phyloP scores from a whole-genome alignment of 2,113 vertebrate species.

The Seriola quinqueradiata region DNA sequence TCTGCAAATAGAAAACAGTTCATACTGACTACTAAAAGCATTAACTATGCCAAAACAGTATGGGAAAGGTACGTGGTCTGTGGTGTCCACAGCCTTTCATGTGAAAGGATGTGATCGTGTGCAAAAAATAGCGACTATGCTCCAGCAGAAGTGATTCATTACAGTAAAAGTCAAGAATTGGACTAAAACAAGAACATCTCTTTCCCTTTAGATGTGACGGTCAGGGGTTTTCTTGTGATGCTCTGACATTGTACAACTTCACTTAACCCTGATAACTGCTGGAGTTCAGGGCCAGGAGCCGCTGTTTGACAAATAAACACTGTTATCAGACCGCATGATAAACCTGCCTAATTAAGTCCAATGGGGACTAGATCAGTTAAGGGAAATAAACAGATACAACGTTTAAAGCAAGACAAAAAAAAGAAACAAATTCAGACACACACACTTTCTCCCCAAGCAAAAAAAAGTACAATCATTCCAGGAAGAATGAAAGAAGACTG shows the following conservation, averaged over 20 bases:
- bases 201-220: not conserved
- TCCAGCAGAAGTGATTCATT: not conserved
- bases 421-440: not conserved
- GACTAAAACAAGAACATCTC: not conserved
- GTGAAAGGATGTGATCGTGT: not conserved
- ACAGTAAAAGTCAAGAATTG: not conserved
- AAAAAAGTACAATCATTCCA: not conserved
- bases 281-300: conserved; percentile 9
- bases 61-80: not conserved
- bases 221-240: not conserved
- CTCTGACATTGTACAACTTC: not conserved
- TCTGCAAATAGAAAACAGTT: conserved; percentile 2
- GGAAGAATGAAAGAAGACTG: not conserved
- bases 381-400: conserved; percentile 20
- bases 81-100: not conserved
- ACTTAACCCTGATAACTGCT: conserved; percentile 21
- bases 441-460: not conserved
- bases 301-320: conserved; percentile 46
- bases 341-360: conserved; percentile 44
- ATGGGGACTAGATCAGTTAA: not conserved
- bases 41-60: not conserved
- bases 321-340: conserved; percentile 42
- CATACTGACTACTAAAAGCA: not conserved
- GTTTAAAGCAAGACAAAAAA: not conserved
- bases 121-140: not conserved